phyloP scores from a whole-genome alignment of 2,888 invertebrate species.

The Callyntrura sp. region DNA sequence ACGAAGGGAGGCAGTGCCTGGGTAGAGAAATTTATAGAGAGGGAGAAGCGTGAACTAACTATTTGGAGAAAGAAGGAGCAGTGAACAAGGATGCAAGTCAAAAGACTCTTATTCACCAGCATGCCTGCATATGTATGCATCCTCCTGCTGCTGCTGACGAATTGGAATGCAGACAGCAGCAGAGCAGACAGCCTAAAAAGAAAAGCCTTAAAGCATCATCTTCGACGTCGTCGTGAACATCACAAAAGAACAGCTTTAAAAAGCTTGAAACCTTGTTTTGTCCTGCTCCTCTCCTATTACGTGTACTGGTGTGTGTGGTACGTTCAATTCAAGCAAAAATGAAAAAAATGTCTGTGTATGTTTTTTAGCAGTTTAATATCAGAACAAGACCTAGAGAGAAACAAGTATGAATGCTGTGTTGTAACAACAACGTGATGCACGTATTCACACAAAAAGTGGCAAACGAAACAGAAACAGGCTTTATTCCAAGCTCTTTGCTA shows the following conservation, averaged over 20 bases:
- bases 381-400: slow-evolving; percentile 3
- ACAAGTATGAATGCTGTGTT: background rate
- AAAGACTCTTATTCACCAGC: background rate
- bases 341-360: slow-evolving; percentile 3
- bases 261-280: slow-evolving; percentile 60
- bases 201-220: slow-evolving; percentile 19
- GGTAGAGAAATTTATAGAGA: slow-evolving; percentile 9
- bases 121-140: slow-evolving; percentile 18
- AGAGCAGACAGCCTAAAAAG: no score
- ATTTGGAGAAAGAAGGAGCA: background rate
- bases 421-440: background rate
- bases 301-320: background rate
- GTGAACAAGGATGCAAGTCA: slow-evolving; percentile 17
- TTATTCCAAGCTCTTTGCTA: background rate
- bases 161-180: slow-evolving; percentile 68
- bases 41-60: slow-evolving; percentile 26
- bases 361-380: background rate
- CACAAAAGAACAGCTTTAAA: slow-evolving; percentile 35
- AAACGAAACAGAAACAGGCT: slow-evolving; percentile 45
- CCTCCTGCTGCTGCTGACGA: slow-evolving; percentile 47
- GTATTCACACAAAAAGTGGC: slow-evolving; percentile 23
- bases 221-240: background rate
- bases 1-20: slow-evolving; percentile 1
- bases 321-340: slow-evolving; percentile 23
- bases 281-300: background rate